Percentiles rank a stretch among this genome's conserved stretches.
phyloP scores from a whole-genome alignment of 2,113 vertebrate genomes.

The Platysteira castanea region DNA sequence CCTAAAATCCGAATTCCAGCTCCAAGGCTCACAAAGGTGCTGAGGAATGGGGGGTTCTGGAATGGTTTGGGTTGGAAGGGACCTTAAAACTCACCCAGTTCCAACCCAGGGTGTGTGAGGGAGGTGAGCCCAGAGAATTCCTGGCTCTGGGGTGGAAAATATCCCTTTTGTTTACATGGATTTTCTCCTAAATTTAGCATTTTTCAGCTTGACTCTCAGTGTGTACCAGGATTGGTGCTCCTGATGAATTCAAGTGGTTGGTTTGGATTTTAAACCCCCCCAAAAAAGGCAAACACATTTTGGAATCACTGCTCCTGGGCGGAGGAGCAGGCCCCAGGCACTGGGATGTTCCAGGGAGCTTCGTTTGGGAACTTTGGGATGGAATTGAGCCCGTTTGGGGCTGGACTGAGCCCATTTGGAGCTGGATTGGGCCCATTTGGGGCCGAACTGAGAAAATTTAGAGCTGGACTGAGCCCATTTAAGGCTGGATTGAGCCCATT shows the following conservation, averaged over 20 bases:
- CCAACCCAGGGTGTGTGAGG: neutral
- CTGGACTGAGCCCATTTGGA: neutral
- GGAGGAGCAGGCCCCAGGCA: neutral
- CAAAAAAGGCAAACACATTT: neutral
- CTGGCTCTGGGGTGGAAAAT: neutral
- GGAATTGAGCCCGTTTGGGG: neutral
- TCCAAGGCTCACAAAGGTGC: neutral
- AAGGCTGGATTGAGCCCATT: neutral
- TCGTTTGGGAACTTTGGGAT: neutral
- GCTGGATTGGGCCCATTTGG: neutral
- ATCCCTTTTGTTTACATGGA: accelerated
- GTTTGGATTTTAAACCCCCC: neutral
- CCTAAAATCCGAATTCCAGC: neutral
- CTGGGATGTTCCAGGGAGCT: neutral
- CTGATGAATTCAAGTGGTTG: no score
- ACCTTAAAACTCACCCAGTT: neutral
- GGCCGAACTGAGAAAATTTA: neutral
- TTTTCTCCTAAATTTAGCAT: neutral
- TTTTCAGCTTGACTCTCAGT: neutral
- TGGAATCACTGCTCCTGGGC: accelerated
- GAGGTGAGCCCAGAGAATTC: accelerated
- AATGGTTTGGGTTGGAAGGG: neutral
- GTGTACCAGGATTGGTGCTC: no score
- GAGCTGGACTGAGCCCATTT: neutral
- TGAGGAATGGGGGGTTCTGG: neutral